phyloP scores from a whole-genome alignment of 2,888 invertebrate species.

The Esperia sulphurella region DNA sequence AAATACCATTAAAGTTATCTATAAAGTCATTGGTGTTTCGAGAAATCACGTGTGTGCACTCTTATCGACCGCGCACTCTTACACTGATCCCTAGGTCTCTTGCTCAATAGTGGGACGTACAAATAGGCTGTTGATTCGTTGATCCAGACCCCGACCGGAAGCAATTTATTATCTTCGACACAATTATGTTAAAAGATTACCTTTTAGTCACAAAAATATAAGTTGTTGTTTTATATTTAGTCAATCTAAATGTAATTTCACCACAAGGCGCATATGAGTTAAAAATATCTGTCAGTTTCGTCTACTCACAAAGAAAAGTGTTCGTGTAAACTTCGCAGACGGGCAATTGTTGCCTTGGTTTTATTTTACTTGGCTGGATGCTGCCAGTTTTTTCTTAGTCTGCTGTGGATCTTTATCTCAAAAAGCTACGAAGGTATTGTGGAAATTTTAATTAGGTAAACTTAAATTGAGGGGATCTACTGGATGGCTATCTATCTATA shows the following conservation, averaged over 20 bases:
- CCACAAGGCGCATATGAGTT: constrained; percentile 4
- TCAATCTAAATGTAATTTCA: constrained; percentile 7
- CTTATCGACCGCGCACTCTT: too few relatives aligned
- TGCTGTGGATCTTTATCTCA: neutral
- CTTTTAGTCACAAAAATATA: constrained; percentile 9
- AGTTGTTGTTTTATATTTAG: neutral
- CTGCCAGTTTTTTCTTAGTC: neutral
- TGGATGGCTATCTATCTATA: too few relatives aligned
- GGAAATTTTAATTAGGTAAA: neutral
- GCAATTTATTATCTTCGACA: too few relatives aligned
- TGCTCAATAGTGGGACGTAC: too few relatives aligned
- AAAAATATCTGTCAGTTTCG: constrained; percentile 7
- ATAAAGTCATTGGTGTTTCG: too few relatives aligned
- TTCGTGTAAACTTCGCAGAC: constrained; percentile 3
- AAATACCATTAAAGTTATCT: too few relatives aligned
- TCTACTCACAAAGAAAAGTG: constrained; percentile 3
- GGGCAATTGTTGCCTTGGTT: neutral
- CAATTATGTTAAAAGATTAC: too few relatives aligned
- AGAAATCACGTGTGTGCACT: too few relatives aligned
- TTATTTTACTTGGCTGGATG: neutral
- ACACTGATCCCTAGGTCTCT: too few relatives aligned
- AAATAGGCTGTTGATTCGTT: too few relatives aligned
- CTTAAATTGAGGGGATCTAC: too few relatives aligned
- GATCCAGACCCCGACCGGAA: too few relatives aligned
- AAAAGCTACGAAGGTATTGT: neutral